Conservation (phyloP, 2,888 invertebrate species). For the Seladonia tumulorum region DNA sequence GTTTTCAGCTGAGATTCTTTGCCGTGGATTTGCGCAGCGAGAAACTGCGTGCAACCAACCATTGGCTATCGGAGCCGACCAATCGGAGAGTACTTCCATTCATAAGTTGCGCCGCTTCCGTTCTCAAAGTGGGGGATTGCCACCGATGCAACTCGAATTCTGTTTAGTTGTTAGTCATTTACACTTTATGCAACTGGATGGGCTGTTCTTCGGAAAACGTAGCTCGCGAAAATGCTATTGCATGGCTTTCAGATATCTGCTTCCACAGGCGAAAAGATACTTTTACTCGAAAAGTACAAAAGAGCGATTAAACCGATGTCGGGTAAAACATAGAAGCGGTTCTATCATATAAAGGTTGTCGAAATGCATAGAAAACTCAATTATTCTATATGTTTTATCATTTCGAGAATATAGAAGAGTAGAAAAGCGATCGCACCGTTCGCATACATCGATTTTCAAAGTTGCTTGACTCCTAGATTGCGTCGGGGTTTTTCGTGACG, state of each 20-base stretch:
- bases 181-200: conserved; percentile 33
- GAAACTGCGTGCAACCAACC: conserved; percentile 56
- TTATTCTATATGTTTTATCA: neutral
- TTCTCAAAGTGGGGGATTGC: conserved; percentile 61
- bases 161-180: conserved; percentile 51
- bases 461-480: no score
- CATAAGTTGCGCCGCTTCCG: conserved; percentile 77
- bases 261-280: neutral
- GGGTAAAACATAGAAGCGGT: neutral
- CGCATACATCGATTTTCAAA: neutral
- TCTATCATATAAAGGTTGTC: neutral
- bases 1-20: neutral
- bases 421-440: neutral
- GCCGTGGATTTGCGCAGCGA: conserved; percentile 12
- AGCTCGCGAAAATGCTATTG: no score
- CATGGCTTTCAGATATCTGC: no score
- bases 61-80: conserved; percentile 74
- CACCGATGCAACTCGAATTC: conserved; percentile 45
- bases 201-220: conserved; percentile 14
- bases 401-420: neutral
- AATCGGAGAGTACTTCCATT: conserved; percentile 79
- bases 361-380: neutral
- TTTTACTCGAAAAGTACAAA: neutral
- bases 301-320: neutral
- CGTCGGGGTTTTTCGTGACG: no score